Conservation (phyloP, 2,797 vertebrate species). For the Onychomys torridus region DNA sequence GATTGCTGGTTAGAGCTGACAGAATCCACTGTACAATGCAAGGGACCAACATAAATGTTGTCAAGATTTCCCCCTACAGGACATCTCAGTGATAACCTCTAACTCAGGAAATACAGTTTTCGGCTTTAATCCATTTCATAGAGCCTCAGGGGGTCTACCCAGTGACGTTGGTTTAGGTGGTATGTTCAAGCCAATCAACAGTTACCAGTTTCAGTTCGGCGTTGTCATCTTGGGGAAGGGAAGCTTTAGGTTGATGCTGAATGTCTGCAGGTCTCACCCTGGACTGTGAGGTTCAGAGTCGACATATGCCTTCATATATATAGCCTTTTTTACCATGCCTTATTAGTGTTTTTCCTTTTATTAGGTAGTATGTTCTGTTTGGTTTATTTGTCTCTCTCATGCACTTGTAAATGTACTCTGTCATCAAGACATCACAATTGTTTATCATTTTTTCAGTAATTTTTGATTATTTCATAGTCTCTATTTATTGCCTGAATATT, state of each 20-base stretch:
- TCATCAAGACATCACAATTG: slow-evolving; percentile 1
- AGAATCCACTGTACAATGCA: neutral
- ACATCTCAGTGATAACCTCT: slow-evolving; percentile 21
- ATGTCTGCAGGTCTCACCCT: neutral
- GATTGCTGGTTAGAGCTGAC: neutral
- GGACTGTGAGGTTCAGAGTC: neutral
- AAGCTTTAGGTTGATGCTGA: neutral
- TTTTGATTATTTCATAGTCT: neutral
- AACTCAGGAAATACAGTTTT: slow-evolving; percentile 8
- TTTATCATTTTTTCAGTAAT: neutral
- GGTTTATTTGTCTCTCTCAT: neutral
- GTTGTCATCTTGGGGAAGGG: neutral
- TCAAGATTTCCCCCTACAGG: neutral
- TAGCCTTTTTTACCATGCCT: neutral
- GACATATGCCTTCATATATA: neutral
- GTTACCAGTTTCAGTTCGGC: neutral
- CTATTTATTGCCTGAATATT: slow-evolving; percentile 9
- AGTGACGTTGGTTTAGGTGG: neutral
- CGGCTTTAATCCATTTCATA: neutral
- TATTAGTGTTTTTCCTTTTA: neutral
- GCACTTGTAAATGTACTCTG: neutral
- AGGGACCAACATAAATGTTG: neutral
- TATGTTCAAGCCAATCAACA: neutral
- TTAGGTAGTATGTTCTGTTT: neutral
- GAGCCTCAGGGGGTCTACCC: neutral